Evolutionary conservation across 2,888 invertebrate species (phyloP).

Genomic region (Athripsodes cinereus): DNA sequence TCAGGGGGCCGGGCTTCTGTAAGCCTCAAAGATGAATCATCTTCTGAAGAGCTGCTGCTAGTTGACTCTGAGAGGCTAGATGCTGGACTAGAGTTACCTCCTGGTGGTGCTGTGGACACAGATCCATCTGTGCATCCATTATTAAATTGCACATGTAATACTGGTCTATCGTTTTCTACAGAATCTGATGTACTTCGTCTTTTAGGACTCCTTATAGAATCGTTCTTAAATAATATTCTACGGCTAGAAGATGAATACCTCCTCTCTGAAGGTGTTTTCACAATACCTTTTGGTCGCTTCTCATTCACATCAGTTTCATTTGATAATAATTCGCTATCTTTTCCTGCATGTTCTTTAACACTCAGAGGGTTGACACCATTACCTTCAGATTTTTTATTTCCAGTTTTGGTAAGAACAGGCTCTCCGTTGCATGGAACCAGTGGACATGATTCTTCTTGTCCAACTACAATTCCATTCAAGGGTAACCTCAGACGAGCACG

Average conservation of each 20-base stretch:
- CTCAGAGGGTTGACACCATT: conserved; percentile 12
- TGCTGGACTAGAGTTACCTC: conserved; percentile 36
- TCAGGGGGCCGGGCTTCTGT: conserved; percentile 72
- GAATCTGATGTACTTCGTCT: conserved; percentile 27
- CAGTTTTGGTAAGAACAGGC: neutral
- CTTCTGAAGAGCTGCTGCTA: conserved; percentile 53
- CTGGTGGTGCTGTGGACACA: conserved; percentile 28
- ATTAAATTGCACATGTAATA: conserved; percentile 56
- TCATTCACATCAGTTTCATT: neutral
- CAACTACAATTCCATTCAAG: conserved; percentile 3
- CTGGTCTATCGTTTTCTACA: conserved; percentile 35
- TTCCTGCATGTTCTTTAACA: conserved; percentile 17
- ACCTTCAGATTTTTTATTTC: neutral
- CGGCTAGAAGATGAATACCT: conserved; percentile 15
- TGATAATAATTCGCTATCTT: conserved; percentile 10
- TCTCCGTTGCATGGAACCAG: conserved; percentile 15
- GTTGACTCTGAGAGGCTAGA: conserved; percentile 37
- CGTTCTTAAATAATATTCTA: conserved; percentile 30
- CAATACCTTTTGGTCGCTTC: conserved; percentile 29
- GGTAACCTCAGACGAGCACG: conserved; percentile 14
- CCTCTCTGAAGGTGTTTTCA: conserved; percentile 29
- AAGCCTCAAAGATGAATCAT: conserved; percentile 56
- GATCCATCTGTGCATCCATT: conserved; percentile 35
- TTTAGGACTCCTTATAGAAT: conserved; percentile 30
- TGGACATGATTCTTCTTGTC: conserved; percentile 8